Conservation (phyloP, 2,888 invertebrate species). For the Heteropelma amictum region DNA sequence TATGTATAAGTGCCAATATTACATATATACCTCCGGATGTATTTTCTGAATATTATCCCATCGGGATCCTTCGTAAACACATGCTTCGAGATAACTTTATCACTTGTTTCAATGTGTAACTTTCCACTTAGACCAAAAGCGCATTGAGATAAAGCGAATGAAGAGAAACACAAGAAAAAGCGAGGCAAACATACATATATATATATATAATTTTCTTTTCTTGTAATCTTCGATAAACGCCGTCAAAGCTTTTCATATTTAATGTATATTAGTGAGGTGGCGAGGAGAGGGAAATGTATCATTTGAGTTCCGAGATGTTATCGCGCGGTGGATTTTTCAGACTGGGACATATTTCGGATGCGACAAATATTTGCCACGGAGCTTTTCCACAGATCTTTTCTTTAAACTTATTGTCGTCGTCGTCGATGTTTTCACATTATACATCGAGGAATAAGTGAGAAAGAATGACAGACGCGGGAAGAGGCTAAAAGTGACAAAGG, state of each 20-base stretch:
- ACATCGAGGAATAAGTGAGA: background rate
- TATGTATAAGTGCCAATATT: background rate
- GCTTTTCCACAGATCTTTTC: constrained; percentile 28
- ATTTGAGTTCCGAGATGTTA: constrained; percentile 6
- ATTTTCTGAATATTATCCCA: constrained; percentile 10
- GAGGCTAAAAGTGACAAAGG: constrained; percentile 3
- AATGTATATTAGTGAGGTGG: background rate
- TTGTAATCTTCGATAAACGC: constrained; percentile 28
- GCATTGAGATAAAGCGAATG: constrained; percentile 24
- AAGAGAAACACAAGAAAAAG: constrained; percentile 4
- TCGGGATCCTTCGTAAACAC: constrained; percentile 29
- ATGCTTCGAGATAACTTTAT: constrained; percentile 11
- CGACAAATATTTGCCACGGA: constrained; percentile 44
- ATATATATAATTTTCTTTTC: background rate
- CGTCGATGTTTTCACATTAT: background rate
- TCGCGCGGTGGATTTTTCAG: constrained; percentile 3
- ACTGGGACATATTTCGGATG: constrained; percentile 26
- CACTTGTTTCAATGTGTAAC: constrained; percentile 37
- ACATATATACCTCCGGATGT: too few species aligned
- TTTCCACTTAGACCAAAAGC: constrained; percentile 49
- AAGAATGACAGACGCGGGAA: constrained; percentile 33
- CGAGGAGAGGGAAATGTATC: background rate
- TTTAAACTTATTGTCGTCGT: constrained; percentile 42
- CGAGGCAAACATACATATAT: too few species aligned
- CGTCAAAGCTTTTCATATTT: background rate